A percentile compares a stretch with the other conserved stretches of the same genome.
phyloP scores from a whole-genome alignment of 2,888 invertebrate genomes.

The Drosophila fulvimacula region DNA sequence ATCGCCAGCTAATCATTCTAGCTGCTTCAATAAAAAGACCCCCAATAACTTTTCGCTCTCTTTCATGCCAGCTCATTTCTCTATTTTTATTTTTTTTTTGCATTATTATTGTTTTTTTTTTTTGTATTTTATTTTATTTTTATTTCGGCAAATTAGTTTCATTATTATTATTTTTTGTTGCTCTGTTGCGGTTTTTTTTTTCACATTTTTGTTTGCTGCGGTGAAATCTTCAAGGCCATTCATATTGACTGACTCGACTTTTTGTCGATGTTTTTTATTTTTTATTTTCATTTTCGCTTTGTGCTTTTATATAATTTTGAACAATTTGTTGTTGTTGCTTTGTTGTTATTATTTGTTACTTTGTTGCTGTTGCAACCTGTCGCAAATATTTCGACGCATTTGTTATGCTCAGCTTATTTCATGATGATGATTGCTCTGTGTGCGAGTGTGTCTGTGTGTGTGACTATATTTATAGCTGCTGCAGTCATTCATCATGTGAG shows the following conservation, averaged over 20 bases:
- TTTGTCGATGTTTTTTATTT: constrained; percentile 41
- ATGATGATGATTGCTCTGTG: constrained; percentile 50
- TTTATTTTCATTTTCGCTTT: constrained; percentile 38
- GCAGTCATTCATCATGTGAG: constrained; percentile 74
- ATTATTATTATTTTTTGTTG: constrained; percentile 45
- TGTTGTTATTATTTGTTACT: constrained; percentile 10
- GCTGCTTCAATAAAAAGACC: constrained; percentile 25
- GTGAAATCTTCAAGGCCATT: constrained; percentile 74
- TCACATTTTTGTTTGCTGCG: constrained; percentile 43
- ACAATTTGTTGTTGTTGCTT: constrained; percentile 15
- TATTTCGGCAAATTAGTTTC: constrained; percentile 69
- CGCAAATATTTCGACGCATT: constrained; percentile 76
- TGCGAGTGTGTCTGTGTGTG: constrained; percentile 17
- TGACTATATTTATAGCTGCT: constrained; percentile 69
- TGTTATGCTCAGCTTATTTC: constrained; percentile 78
- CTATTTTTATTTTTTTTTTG: constrained; percentile 33
- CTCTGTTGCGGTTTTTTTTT: constrained; percentile 7
- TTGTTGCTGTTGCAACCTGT: constrained; percentile 70
- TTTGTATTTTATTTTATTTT: constrained; percentile 29
- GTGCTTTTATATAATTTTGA: constrained; percentile 65
- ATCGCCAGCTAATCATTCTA: constrained; percentile 50
- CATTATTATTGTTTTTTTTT: no score
- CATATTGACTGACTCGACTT: constrained; percentile 62
- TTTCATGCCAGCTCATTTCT: constrained; percentile 51
- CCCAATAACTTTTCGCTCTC: constrained; percentile 33